phyloP scores from a whole-genome alignment of 2,888 invertebrate genomes.

The Habrosyne pyritoides region DNA sequence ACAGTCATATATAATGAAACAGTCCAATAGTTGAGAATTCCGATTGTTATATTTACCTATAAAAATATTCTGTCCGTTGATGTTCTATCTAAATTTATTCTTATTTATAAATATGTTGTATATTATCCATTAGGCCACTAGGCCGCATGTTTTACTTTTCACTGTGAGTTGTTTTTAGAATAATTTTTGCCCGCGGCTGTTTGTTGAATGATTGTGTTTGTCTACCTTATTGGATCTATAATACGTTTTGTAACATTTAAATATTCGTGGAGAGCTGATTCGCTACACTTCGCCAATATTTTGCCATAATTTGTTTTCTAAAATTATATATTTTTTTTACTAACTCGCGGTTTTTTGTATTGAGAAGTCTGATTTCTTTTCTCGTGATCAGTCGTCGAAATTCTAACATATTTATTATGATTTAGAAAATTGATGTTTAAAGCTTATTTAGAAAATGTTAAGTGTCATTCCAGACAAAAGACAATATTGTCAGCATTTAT shows the following conservation, averaged over 20 bases:
- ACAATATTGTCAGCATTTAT: slow-evolving; percentile 83
- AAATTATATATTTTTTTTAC: slow-evolving; percentile 56
- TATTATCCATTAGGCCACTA: not conserved
- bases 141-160: slow-evolving; percentile 13
- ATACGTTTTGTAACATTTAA: slow-evolving; percentile 44
- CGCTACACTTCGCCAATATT: slow-evolving; percentile 77
- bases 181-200: slow-evolving; percentile 50
- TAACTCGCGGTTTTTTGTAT: slow-evolving; percentile 58
- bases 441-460: slow-evolving; percentile 55
- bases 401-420: slow-evolving; percentile 65
- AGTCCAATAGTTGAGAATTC: not conserved
- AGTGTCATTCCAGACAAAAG: slow-evolving; percentile 83
- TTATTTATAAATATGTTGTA: slow-evolving; percentile 35
- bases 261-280: slow-evolving; percentile 64
- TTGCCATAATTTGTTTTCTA: slow-evolving; percentile 75
- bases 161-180: slow-evolving; percentile 49
- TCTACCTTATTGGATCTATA: slow-evolving; percentile 57
- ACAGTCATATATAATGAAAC: not conserved
- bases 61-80: slow-evolving; percentile 27
- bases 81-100: slow-evolving; percentile 33
- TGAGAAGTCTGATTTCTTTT: slow-evolving; percentile 53
- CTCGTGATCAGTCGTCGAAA: slow-evolving; percentile 59
- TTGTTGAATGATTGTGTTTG: slow-evolving; percentile 55
- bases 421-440: slow-evolving; percentile 54
- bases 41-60: slow-evolving; percentile 2